A percentile compares a stretch with the other conserved stretches of the same genome.
Evolutionary conservation across 1,140 invertebrate species (phyloP).

Genomic region (Zaprionus davidi): DNA sequence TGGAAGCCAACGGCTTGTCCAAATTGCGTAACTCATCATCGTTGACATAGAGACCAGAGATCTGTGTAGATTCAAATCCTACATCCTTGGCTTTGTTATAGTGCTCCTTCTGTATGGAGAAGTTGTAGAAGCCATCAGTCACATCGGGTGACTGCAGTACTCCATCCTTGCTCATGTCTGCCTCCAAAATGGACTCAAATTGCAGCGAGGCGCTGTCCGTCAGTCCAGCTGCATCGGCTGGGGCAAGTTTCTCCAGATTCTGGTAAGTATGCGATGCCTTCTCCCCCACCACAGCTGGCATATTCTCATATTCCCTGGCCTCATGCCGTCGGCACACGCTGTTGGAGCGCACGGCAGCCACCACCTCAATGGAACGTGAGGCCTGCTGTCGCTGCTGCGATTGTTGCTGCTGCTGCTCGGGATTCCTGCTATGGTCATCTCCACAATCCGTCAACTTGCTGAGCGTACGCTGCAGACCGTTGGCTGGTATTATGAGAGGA

Average conservation of each 20-base stretch:
- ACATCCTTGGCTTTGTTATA: conserved; percentile 76
- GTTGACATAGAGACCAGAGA: conserved; percentile 70
- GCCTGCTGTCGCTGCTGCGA: conserved; percentile 10
- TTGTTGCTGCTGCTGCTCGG: conserved; percentile 15
- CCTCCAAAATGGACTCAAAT: conserved; percentile 81
- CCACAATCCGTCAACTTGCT: conserved; percentile 86
- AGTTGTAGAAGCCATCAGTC: conserved; percentile 82
- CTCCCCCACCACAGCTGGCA: conserved; percentile 46
- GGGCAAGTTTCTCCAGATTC: conserved; percentile 69
- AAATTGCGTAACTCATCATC: conserved; percentile 78
- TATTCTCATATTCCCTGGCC: conserved; percentile 61
- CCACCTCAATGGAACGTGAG: conserved; percentile 58
- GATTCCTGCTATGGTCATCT: conserved; percentile 36
- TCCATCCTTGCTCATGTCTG: conserved; percentile 66
- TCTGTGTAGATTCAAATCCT: conserved; percentile 62
- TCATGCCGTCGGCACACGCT: conserved; percentile 51
- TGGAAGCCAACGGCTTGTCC: conserved; percentile 62
- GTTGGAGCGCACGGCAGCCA: conserved; percentile 57
- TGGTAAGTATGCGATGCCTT: conserved; percentile 70
- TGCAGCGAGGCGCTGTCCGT: conserved; percentile 80
- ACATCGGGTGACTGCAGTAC: conserved; percentile 76
- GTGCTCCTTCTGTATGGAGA: conserved; percentile 82
- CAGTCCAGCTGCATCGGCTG: conserved; percentile 69
- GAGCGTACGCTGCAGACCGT: conserved; percentile 87
- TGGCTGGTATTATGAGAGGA: conserved; percentile 92